Evolutionary conservation across 2,113 vertebrate genomes (phyloP).

Genomic region (Dipodomys spectabilis): DNA sequence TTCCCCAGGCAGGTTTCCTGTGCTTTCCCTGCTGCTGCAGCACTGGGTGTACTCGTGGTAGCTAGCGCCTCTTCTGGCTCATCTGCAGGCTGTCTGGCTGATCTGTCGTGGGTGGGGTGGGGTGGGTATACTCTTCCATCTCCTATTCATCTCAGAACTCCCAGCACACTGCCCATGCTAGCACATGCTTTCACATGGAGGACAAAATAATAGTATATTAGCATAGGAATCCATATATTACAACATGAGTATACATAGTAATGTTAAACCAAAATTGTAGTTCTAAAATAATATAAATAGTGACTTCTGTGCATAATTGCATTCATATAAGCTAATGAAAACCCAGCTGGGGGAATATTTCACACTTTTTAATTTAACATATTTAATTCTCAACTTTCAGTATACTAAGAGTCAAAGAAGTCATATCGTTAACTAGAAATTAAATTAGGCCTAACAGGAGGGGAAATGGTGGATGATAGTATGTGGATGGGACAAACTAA

Average conservation of each 20-base stretch:
- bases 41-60: too few species aligned
- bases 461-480: background rate
- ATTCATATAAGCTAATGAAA: background rate
- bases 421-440: slow-evolving; percentile 25
- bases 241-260: background rate
- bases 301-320: background rate
- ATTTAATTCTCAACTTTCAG: slow-evolving; percentile 37
- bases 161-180: too few species aligned
- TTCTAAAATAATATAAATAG: background rate
- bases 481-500: background rate
- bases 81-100: background rate
- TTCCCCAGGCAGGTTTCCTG: background rate
- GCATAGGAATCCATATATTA: background rate
- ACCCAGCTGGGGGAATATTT: background rate
- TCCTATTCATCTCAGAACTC: background rate
- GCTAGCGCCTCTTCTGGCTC: too few species aligned
- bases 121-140: background rate
- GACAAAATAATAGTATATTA: background rate
- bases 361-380: slow-evolving; percentile 2
- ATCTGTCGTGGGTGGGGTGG: background rate
- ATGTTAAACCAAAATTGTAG: background rate
- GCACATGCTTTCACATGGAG: background rate
- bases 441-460: background rate
- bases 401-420: background rate
- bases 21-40: background rate